Percentiles rank a stretch among this genome's conserved stretches.
Conservation (phyloP, 2,113 vertebrate species). For the Sturnira hondurensis region DNA sequence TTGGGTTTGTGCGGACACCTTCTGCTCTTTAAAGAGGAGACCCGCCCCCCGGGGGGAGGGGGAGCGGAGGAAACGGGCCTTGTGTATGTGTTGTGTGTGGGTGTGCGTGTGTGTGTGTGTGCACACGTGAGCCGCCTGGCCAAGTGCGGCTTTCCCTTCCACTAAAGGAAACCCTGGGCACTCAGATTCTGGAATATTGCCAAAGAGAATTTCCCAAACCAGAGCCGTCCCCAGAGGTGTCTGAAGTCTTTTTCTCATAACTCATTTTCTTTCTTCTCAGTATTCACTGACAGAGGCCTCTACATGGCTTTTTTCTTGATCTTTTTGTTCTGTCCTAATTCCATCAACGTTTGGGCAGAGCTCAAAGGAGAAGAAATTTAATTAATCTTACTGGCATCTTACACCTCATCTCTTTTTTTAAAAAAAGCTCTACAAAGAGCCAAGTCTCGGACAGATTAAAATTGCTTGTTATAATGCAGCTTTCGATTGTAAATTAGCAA, state of each 20-base stretch:
- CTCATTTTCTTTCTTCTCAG: not conserved
- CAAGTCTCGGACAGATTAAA: not conserved
- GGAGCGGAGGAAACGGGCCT: not conserved
- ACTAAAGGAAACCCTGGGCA: not conserved
- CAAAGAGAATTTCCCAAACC: not conserved
- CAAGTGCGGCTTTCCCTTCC: not conserved
- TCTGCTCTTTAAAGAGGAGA: constrained; percentile 65
- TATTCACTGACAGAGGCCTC: not conserved
- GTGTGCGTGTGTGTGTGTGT: not conserved
- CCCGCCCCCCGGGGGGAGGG: constrained; percentile 28
- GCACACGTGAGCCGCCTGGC: not conserved
- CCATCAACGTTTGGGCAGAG: not conserved
- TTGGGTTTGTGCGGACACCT: constrained; percentile 40
- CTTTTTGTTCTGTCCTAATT: constrained; percentile 29
- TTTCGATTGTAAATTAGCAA: not conserved
- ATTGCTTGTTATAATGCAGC: not conserved
- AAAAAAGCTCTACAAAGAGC: not conserved
- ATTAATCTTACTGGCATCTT: not conserved
- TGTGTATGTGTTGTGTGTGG: not conserved
- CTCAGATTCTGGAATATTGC: not conserved
- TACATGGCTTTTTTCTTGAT: not conserved
- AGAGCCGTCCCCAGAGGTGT: not conserved
- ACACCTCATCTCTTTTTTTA: not conserved
- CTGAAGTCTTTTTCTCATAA: not conserved
- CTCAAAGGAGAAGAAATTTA: not conserved